Evolutionary conservation across 2,113 vertebrate species (phyloP).

Genomic region (Brachypteracias leptosomus): DNA sequence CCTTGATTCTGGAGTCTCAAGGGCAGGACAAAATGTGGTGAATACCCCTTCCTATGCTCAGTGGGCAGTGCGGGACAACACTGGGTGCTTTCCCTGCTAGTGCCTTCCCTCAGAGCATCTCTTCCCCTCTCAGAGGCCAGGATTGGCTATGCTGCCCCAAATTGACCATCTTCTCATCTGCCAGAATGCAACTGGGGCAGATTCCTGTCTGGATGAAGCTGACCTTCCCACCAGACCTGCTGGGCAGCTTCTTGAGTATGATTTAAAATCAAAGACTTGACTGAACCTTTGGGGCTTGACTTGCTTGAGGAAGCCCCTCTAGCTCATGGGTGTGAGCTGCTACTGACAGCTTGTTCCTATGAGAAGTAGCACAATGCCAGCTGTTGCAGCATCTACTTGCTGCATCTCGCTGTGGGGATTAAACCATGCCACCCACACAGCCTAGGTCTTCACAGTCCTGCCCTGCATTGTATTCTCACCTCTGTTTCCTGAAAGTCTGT

Average conservation of each 20-base stretch:
- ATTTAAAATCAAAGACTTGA: background rate
- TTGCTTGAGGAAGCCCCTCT: background rate
- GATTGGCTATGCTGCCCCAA: background rate
- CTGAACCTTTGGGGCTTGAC: background rate
- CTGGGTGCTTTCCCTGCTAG: background rate
- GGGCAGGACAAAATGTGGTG: background rate
- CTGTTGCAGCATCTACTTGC: slow-evolving; percentile 25
- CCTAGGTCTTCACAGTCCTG: background rate
- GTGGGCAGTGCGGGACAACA: background rate
- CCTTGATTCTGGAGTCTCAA: background rate
- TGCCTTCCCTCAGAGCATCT: background rate
- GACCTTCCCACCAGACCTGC: slow-evolving; percentile 40
- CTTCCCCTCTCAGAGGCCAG: background rate
- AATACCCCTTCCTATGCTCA: background rate
- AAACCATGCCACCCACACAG: background rate
- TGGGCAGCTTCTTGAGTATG: slow-evolving; percentile 3
- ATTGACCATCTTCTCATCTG: background rate
- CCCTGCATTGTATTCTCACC: background rate
- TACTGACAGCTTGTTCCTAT: background rate
- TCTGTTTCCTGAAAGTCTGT: background rate
- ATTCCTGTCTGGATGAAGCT: slow-evolving; percentile 21
- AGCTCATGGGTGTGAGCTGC: background rate
- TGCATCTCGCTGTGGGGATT: background rate
- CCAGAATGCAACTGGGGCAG: slow-evolving; percentile 38
- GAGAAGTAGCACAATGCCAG: background rate